A percentile compares a stretch with the other conserved stretches of the same genome.
phyloP scores from a whole-genome alignment of 1,140 invertebrate genomes.

The Tachypleus tridentatus region DNA sequence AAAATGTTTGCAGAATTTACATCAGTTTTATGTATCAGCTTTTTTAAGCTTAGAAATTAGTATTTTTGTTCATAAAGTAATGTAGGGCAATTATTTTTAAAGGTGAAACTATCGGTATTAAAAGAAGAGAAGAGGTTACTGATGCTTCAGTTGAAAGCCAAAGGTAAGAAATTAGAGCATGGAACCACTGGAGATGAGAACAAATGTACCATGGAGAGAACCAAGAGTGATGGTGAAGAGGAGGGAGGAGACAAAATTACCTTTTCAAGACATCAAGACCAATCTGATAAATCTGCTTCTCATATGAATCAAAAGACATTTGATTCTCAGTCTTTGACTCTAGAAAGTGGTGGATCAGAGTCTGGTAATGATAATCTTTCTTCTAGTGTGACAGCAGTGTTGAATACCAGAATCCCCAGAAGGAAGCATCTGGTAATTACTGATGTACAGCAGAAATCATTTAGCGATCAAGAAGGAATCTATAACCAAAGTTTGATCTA shows the following conservation, averaged over 20 bases:
- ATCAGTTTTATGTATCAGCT: not conserved
- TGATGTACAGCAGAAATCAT: too few species aligned
- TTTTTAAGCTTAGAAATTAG: not conserved
- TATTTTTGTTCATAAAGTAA: constrained; percentile 12
- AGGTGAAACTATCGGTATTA: constrained; percentile 54
- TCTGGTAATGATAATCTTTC: not conserved
- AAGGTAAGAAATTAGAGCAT: constrained; percentile 13
- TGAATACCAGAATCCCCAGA: not conserved
- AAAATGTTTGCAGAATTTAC: constrained; percentile 3
- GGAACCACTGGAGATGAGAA: not conserved
- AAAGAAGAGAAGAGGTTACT: constrained; percentile 60
- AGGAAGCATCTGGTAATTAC: not conserved
- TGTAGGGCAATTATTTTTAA: constrained; percentile 12
- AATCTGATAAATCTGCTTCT: not conserved
- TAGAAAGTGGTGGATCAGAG: not conserved
- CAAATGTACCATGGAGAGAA: not conserved
- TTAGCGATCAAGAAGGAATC: not conserved
- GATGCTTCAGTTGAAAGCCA: constrained; percentile 41
- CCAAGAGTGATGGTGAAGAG: not conserved
- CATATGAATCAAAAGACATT: too few species aligned
- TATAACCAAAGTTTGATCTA: not conserved
- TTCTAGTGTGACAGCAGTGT: not conserved
- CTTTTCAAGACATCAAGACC: not conserved
- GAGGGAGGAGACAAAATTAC: not conserved
- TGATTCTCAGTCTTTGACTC: too few species aligned